Base-by-base conservation (phyloP, 2,797 vertebrate genomes). In the Anas bernieri region DNA sequence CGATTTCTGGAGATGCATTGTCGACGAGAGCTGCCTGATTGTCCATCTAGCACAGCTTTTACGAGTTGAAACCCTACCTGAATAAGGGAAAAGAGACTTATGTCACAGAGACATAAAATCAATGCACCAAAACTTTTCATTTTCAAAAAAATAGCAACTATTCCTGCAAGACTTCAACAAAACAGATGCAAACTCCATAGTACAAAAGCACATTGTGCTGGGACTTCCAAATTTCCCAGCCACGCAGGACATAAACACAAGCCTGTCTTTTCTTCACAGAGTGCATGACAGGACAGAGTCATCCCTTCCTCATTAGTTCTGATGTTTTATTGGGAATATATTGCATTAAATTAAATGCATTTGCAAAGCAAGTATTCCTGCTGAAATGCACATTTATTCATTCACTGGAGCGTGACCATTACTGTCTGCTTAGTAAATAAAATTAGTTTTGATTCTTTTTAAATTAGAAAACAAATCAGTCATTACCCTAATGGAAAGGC, bases 391-490 rank as follows among this genome's bases (percentile, higher is more conserved):
- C 73, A 25, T 87, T 67, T 87, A 64, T 56, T 64, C 64, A 11
- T 30, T 56, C 28, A 20, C 63, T 35, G 58, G 41, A 76, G 70
- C 23, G 9, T 81, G 75, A 83, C 66, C 3, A 17, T 77, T 56
- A 13, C 56, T 64, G 52, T 14, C 46, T 39, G 59, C 39, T 69
- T 61, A 17, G 83, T n/a, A 91, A 94, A 93, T 90, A 85, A 85
- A 94, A 94, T 90, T 41, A 87, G 61, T 50, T 83, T 61, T 73
- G 77, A 93, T 86, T 84, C 7, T n/a, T 55, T 76, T 39, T 55
- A 41, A 95, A 94, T 87, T 82, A 79, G 72, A 76, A 64, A 82
- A 84, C 55, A 87, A 85, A 93, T 83, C 79, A 86, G 55, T 83
- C 72, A 88, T 86, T 76, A 87, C 58, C 50, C 41, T 79, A 87